Evolutionary conservation across 2,113 vertebrate genomes (phyloP).

Genomic region (Herpailurus yagouaroundi): DNA sequence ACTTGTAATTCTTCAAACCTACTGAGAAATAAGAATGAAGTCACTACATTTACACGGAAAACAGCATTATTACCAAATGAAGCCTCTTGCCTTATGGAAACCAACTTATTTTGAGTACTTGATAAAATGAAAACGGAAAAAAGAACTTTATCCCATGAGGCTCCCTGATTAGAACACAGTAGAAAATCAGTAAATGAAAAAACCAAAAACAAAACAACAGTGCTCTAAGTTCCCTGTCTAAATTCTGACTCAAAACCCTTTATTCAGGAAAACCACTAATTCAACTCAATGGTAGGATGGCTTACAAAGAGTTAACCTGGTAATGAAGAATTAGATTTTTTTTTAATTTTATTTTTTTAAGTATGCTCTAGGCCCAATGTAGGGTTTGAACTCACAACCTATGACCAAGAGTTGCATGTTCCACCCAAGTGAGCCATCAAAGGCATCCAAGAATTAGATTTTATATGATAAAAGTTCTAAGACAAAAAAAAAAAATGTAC

Average conservation of each 20-base stretch:
- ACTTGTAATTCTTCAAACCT: background rate
- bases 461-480: background rate
- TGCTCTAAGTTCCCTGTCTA: background rate
- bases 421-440: background rate
- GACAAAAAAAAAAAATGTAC: background rate
- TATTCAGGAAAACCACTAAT: background rate
- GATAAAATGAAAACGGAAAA: background rate
- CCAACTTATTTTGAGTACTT: background rate
- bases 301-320: background rate
- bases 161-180: background rate
- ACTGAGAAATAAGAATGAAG: background rate
- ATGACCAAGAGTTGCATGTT: background rate
- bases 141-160: background rate
- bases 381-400: background rate
- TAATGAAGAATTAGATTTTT: background rate
- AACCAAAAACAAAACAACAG: background rate
- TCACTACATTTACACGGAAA: background rate
- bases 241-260: background rate
- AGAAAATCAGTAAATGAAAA: background rate
- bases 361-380: background rate
- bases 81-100: background rate
- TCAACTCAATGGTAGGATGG: background rate
- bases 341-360: background rate
- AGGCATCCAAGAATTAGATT: background rate
- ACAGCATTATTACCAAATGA: background rate